Evolutionary conservation across 2,113 vertebrate species (phyloP).

Genomic region (Synodontis membranacea): DNA sequence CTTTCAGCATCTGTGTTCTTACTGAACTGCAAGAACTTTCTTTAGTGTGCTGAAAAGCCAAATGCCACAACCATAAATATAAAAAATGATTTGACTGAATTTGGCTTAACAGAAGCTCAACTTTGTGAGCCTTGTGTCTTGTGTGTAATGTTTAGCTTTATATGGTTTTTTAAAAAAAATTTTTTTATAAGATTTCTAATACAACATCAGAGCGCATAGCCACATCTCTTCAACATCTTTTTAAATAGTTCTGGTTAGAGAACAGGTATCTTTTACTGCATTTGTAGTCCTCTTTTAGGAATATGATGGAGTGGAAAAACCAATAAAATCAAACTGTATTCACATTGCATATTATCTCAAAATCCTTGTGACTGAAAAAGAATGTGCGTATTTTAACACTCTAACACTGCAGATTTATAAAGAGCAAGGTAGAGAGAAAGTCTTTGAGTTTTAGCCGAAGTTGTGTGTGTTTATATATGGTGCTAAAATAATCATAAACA

Average conservation of each 20-base stretch:
- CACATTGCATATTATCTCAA: too few species aligned
- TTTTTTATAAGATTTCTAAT: neutral
- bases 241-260: neutral
- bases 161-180: too few species aligned
- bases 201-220: neutral
- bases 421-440: neutral
- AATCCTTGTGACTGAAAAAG: neutral
- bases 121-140: neutral
- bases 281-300: neutral
- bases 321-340: too few species aligned
- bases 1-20: neutral
- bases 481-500: neutral
- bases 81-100: neutral
- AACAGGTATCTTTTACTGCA: neutral
- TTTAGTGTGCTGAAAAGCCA: neutral
- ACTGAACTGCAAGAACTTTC: neutral
- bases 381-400: neutral
- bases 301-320: too few species aligned
- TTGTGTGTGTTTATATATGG: neutral
- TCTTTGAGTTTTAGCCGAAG: neutral
- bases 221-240: neutral
- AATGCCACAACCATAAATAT: neutral
- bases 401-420: neutral
- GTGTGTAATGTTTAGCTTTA: neutral
- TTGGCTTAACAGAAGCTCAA: neutral